Percentiles rank a stretch among this genome's conserved stretches.
Evolutionary conservation across 1,140 invertebrate species (phyloP).

Genomic region (Choristoneura fumiferana): DNA sequence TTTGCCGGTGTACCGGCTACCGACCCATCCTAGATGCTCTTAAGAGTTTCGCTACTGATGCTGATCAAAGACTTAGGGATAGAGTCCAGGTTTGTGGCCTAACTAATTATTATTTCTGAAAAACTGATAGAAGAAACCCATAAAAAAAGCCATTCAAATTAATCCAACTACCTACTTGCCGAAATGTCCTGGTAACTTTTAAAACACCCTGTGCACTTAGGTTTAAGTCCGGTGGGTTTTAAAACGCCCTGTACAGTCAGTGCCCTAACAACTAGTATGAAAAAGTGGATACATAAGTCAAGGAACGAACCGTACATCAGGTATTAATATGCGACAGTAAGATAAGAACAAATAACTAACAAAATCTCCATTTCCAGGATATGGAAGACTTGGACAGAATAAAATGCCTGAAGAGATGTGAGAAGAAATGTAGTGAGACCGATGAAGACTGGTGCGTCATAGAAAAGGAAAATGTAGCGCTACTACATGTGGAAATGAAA

Average conservation of each 20-base stretch:
- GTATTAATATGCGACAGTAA: no score
- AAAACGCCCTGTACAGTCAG: no score
- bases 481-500: slow-evolving; percentile 33
- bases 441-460: slow-evolving; percentile 57
- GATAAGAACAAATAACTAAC: no score
- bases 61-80: slow-evolving; percentile 59
- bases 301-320: no score
- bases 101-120: not conserved
- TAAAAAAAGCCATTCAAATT: no score
- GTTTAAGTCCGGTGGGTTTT: not conserved
- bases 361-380: no score
- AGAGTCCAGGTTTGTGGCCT: slow-evolving; percentile 56
- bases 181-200: no score
- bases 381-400: slow-evolving; percentile 55
- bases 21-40: slow-evolving; percentile 90
- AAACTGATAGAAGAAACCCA: no score
- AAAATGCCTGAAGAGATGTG: slow-evolving; percentile 39
- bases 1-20: slow-evolving; percentile 94
- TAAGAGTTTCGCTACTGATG: slow-evolving; percentile 85
- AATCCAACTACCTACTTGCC: no score
- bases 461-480: slow-evolving; percentile 23
- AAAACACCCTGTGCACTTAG: no score
- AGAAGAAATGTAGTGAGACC: slow-evolving; percentile 27
- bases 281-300: no score
- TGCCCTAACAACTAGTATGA: no score